phyloP scores from a whole-genome alignment of 2,888 invertebrate species.

The Tipula unca region DNA sequence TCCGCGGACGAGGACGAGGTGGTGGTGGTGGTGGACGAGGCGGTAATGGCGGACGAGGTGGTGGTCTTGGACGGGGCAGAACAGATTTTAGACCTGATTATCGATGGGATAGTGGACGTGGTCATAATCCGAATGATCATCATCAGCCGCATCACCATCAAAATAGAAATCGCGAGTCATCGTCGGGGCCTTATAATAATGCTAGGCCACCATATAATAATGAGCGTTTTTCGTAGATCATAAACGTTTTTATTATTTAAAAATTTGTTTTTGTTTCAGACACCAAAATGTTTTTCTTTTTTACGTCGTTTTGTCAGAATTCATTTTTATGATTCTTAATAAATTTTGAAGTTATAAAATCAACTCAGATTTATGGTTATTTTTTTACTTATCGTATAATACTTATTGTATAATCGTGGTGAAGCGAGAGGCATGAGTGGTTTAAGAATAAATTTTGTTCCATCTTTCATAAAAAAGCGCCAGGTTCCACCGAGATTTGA shows the following conservation, averaged over 20 bases:
- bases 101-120: background rate
- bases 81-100: background rate
- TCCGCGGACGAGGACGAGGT: background rate
- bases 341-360: background rate
- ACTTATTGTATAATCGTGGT: background rate
- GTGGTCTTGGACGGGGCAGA: background rate
- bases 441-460: background rate
- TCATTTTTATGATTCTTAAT: background rate
- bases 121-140: background rate
- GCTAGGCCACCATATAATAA: background rate
- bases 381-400: background rate
- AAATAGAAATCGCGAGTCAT: background rate
- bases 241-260: background rate
- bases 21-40: background rate
- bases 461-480: background rate
- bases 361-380: background rate
- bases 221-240: background rate
- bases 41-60: background rate
- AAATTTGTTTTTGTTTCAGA: background rate
- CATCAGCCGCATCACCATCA: background rate
- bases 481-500: conserved; percentile 21
- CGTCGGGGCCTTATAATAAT: background rate
- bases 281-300: background rate
- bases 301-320: background rate
- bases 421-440: too few species aligned